Evolutionary conservation across 2,888 invertebrate species (phyloP), one percentile per base, ranked within the genome.

Genomic region (Cerastis leucographa): DNA sequence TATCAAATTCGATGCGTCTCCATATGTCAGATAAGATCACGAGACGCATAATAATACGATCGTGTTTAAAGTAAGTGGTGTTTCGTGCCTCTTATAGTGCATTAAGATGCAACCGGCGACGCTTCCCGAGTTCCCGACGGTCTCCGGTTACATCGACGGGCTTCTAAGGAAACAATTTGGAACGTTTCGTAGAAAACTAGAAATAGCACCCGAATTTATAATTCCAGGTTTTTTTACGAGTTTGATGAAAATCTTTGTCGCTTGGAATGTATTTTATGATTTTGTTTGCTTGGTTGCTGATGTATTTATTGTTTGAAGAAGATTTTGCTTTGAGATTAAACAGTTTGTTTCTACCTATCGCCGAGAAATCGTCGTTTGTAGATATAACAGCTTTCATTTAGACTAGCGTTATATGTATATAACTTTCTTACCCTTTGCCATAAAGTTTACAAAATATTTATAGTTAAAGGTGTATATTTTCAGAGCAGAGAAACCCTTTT

Each of bases 11-110:
- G 72, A 80, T 71, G 80, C 81, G 71, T 76, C 85, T 84, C 83
- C 89, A 87, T 91, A 89, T 88, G 88, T 83, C 78, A 85, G 91
- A 91, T 92, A 90, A 89, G 89, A 92, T 91, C 91, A 76, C 83
- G 81, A 80, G 85, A 70, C 86, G 93, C 92, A 92, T 93, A 93
- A 90, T 92, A 93, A 93, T 92, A 91, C 89, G 90, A 90, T 92
- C 92, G 90, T 88, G 92, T 92, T 93, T 89, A 81, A 84, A 88
- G 92, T 92, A 92, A 92, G 91, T 90, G 91, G 84, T 89, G 88
- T 90, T 91, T 87, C 88, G 89, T 89, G 88, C 83, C 83, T 79
- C 73, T 84, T 79, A 79, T 59, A 79, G 78, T 88, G 88, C 92
- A 93, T 93, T 93, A 91, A 88, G 90, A 93, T 93, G 93, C 94